A percentile compares a stretch with the other conserved stretches of the same genome.
These are phyloP conservation scores for Tetragnatha versicolor DNA, from an alignment of 1,140 invertebrate genomes.

Conservation along the genomic window DNA sequence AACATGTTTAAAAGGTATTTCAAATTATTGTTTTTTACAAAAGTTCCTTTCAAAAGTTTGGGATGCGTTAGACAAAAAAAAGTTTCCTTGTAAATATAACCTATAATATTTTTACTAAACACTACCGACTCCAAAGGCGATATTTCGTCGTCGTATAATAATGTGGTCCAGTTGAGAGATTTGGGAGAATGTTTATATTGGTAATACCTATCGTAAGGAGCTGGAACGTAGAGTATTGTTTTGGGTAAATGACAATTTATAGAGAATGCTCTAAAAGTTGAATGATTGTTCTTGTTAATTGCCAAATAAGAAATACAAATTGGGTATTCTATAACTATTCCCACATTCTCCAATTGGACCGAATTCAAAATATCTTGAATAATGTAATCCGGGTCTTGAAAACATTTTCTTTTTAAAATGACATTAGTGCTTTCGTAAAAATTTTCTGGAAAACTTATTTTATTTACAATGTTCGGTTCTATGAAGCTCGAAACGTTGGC, in stretches of 20 bases:
- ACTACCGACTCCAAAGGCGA: neutral
- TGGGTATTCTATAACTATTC: constrained; percentile 4
- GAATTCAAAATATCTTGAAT: constrained; percentile 33
- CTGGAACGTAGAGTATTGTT: neutral
- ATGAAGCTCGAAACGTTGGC: constrained; percentile 2
- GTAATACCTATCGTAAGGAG: constrained; percentile 23
- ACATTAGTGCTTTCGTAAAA: constrained; percentile 12
- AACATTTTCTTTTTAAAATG: constrained; percentile 9
- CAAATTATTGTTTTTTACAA: neutral
- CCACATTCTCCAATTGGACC: neutral
- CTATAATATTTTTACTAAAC: constrained; percentile 1
- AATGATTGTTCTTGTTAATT: neutral
- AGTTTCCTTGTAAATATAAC: constrained; percentile 5
- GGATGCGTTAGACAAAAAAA: constrained; percentile 27
- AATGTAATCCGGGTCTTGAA: neutral
- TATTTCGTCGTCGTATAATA: neutral
- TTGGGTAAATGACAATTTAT: constrained; percentile 9
- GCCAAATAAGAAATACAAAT: neutral
- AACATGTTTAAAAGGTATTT: neutral
- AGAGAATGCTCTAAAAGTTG: neutral
- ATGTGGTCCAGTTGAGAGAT: neutral
- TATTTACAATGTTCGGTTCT: neutral
- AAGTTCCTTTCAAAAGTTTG: neutral
- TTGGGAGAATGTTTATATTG: neutral
- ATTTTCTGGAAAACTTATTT: neutral